Conservation (phyloP, 2,797 vertebrate genomes). For the Champsocephalus gunnari region DNA sequence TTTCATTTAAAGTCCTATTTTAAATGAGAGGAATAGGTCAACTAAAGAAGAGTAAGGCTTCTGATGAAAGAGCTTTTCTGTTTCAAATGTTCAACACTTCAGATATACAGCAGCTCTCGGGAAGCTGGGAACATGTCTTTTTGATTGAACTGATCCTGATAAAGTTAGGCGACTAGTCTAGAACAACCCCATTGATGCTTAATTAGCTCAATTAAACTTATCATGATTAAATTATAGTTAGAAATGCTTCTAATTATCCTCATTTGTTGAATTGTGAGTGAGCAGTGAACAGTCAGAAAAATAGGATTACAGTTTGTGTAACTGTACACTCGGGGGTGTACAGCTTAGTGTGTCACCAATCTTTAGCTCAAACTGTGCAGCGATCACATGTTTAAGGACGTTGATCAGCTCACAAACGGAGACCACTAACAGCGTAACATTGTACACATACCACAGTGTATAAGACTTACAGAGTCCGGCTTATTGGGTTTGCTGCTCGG, state of each 20-base stretch:
- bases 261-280: slow-evolving; percentile 15
- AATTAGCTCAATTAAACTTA: background rate
- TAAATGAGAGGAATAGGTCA: background rate
- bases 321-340: slow-evolving; percentile 24
- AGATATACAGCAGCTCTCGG: background rate
- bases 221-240: background rate
- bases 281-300: slow-evolving; percentile 37
- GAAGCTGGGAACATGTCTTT: background rate
- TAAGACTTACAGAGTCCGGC: slow-evolving; percentile 2
- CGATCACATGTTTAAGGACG: slow-evolving; percentile 61
- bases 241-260: background rate
- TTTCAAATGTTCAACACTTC: background rate
- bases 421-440: background rate
- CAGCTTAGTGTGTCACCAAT: slow-evolving; percentile 45
- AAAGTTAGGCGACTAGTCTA: background rate
- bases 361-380: slow-evolving; percentile 34
- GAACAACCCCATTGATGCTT: background rate
- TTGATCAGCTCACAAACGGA: slow-evolving; percentile 42
- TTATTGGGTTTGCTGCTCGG: slow-evolving; percentile 1
- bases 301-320: slow-evolving; percentile 68
- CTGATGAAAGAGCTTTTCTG: background rate
- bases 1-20: background rate
- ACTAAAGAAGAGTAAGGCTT: background rate
- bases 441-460: slow-evolving; percentile 12
- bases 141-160: background rate